Evolutionary conservation across 1,140 invertebrate genomes (phyloP), one percentile per base, ranked within the genome.

Genomic region (Nebria ingens): DNA sequence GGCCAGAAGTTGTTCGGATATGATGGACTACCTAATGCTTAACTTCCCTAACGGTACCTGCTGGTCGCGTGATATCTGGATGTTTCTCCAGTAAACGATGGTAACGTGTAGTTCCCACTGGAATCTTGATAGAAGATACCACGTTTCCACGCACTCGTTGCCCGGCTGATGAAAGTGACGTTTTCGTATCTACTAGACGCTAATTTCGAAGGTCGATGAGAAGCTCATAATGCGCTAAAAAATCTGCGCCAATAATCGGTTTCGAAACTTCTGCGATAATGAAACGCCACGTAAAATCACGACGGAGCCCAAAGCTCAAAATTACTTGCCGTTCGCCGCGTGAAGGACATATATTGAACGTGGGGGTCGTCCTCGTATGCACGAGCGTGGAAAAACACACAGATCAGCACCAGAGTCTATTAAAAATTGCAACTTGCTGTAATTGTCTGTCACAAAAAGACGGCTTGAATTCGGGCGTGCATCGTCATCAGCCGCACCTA

Each of bases 251-350:
- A n/a, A n/a, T n/a, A n/a, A n/a, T n/a, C n/a, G n/a, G n/a, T n/a
- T n/a, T n/a, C n/a, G n/a, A n/a, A n/a, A n/a, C n/a, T n/a, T n/a
- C n/a, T n/a, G n/a, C n/a, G n/a, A n/a, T n/a, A n/a, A n/a, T n/a
- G n/a, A n/a, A n/a, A n/a, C n/a, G n/a, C n/a, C n/a, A n/a, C n/a
- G n/a, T n/a, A n/a, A n/a, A n/a, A n/a, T n/a, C n/a, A n/a, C n/a
- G n/a, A 21, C 66, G 52, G 19, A 73, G 58, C 0, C 68, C 65
- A 1, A 72, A 53, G 53, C 70, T 58, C 0, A 74, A 52, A 2
- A 56, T 54, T 1, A 73, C n/a, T n/a, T 25, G 25, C 13, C 25
- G 4, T 13, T 29, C 25, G 25, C 4, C 4, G 13, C 4, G 25
- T 4, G 25, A 29, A 6, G 4, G 13, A 29, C 13, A 29, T 29